phyloP scores from a whole-genome alignment of 1,140 invertebrate species.

The Panagrolaimus sp. region DNA sequence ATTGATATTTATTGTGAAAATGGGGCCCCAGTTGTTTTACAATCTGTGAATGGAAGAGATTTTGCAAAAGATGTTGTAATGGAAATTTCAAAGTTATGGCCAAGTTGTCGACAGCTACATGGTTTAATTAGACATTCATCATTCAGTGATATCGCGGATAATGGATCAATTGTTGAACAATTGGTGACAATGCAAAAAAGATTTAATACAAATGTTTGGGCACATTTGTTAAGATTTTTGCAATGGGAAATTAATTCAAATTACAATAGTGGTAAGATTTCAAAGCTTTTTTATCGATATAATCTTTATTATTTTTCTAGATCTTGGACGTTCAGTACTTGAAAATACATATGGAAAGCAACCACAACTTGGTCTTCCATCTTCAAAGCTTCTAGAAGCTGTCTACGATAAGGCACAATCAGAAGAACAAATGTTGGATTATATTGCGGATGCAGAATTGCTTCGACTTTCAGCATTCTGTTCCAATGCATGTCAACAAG shows the following conservation, averaged over 20 bases:
- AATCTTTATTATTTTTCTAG: slow-evolving; percentile 15
- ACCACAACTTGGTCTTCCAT: slow-evolving; percentile 21
- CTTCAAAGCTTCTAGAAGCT: slow-evolving; percentile 24
- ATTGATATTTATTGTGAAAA: slow-evolving; percentile 29
- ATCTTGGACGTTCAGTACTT: slow-evolving; percentile 8
- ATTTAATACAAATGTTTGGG: slow-evolving; percentile 22
- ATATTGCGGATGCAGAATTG: slow-evolving; percentile 22
- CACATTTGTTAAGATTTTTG: slow-evolving; percentile 22
- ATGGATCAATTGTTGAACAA: slow-evolving; percentile 10
- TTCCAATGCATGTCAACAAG: slow-evolving; percentile 15
- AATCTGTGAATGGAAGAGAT: slow-evolving; percentile 20
- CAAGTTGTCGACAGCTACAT: slow-evolving; percentile 20
- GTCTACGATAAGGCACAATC: slow-evolving; percentile 29
- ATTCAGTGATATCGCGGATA: background rate
- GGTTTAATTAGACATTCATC: slow-evolving; percentile 6
- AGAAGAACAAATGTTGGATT: slow-evolving; percentile 27
- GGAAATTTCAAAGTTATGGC: slow-evolving; percentile 20
- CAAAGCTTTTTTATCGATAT: background rate
- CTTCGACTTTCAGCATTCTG: slow-evolving; percentile 27
- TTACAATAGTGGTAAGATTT: slow-evolving; percentile 19
- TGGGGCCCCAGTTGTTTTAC: slow-evolving; percentile 19
- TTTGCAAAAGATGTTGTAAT: slow-evolving; percentile 18
- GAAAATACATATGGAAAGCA: slow-evolving; percentile 17
- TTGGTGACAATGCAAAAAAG: slow-evolving; percentile 17
- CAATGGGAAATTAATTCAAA: slow-evolving; percentile 28